A percentile compares a stretch with the other conserved stretches of the same genome.
These are phyloP conservation scores for Triplophysa dalaica DNA, from an alignment of 2,113 vertebrate genomes.

Conservation along the genomic window DNA sequence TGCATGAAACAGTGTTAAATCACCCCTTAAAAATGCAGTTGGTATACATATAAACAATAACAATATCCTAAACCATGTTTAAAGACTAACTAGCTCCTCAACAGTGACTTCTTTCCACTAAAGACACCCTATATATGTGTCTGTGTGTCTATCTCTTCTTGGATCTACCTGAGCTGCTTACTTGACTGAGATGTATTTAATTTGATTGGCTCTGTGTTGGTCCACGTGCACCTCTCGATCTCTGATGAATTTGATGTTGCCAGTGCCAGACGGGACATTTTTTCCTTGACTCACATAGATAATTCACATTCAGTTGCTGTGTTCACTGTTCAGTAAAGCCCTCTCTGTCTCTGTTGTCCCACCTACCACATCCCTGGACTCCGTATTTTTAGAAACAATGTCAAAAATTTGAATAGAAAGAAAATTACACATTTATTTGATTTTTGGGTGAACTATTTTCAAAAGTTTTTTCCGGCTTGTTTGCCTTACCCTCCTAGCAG, in stretches of 20 bases:
- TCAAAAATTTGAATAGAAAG: not conserved
- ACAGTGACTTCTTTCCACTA: not conserved
- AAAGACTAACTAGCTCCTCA: no score
- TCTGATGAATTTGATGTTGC: not conserved
- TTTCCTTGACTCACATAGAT: not conserved
- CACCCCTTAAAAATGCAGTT: no score
- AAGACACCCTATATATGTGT: not conserved
- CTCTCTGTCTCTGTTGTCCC: not conserved
- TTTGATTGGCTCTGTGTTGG: not conserved
- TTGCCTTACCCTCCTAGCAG: not conserved
- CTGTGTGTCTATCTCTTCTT: not conserved
- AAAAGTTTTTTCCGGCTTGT: not conserved
- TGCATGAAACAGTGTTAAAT: no score
- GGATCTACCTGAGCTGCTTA: slow-evolving; percentile 8
- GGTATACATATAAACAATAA: no score
- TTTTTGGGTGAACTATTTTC: not conserved
- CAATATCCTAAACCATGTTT: no score
- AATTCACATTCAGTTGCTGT: slow-evolving; percentile 9
- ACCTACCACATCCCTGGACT: not conserved
- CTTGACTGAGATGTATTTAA: not conserved
- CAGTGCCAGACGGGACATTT: not conserved
- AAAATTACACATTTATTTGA: no score
- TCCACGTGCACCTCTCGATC: not conserved
- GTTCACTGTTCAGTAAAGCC: not conserved
- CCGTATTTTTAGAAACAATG: not conserved